phyloP scores from a whole-genome alignment of 2,888 invertebrate genomes.

The Physocephala rufipes region DNA sequence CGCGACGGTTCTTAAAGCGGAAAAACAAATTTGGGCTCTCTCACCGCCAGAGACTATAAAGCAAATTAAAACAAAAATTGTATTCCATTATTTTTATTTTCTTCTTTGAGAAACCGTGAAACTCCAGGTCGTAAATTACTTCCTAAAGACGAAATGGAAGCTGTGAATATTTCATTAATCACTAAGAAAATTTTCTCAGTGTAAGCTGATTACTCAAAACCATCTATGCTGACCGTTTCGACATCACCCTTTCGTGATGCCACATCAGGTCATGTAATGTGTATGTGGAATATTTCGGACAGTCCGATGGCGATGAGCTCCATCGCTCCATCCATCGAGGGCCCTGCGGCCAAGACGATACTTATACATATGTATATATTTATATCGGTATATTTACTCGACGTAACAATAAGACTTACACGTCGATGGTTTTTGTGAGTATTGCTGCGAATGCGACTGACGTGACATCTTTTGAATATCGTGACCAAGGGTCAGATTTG shows the following conservation, averaged over 20 bases:
- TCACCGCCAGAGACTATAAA: too few relatives aligned
- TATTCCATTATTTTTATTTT: too few relatives aligned
- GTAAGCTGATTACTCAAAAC: conserved; percentile 34
- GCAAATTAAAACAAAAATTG: too few relatives aligned
- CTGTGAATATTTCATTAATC: too few relatives aligned
- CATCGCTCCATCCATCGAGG: conserved; percentile 51
- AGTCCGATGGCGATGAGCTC: conserved; percentile 57
- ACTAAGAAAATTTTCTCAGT: conserved; percentile 39
- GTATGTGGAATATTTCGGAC: conserved; percentile 52
- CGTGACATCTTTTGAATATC: conserved; percentile 60
- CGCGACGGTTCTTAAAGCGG: conserved; percentile 50
- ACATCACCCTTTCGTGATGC: conserved; percentile 26
- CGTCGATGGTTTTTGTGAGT: conserved; percentile 41
- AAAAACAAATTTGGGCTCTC: too few relatives aligned
- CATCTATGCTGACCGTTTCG: not conserved
- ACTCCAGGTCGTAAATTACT: too few relatives aligned
- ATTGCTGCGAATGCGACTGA: conserved; percentile 18
- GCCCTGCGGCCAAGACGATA: conserved; percentile 57
- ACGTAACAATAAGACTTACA: conserved; percentile 45
- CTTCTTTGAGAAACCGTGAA: too few relatives aligned
- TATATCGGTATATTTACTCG: conserved; percentile 57
- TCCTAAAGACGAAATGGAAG: too few relatives aligned
- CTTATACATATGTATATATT: conserved; percentile 22
- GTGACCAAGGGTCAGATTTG: conserved; percentile 55
- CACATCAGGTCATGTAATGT: conserved; percentile 56